Evolutionary conservation across 2,797 vertebrate genomes (phyloP).

Genomic region (Poecilia gillii): DNA sequence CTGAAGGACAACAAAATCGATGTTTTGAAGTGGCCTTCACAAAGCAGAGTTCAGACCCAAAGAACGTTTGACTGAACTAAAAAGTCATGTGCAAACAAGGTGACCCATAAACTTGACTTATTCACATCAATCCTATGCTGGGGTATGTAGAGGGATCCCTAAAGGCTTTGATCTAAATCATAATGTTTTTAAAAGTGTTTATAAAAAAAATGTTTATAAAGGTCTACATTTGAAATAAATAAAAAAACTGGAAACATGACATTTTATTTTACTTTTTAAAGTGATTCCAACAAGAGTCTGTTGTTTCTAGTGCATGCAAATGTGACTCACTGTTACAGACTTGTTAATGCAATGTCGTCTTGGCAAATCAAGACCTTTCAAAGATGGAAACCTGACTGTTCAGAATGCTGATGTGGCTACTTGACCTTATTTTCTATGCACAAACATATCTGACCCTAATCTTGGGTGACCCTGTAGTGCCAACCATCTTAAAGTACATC

Average conservation of each 20-base stretch:
- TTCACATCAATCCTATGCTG: not conserved
- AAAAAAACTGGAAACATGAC: not conserved
- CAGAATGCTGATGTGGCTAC: not conserved
- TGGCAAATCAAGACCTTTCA: not conserved
- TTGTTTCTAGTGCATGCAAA: not conserved
- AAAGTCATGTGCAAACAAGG: not conserved
- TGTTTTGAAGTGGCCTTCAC: conserved; percentile 1
- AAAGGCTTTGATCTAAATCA: not conserved
- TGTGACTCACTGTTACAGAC: not conserved
- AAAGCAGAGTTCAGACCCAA: not conserved
- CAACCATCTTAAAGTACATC: not conserved
- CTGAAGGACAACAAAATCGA: not conserved
- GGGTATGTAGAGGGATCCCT: not conserved
- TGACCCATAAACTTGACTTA: not conserved
- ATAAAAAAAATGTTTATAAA: not conserved
- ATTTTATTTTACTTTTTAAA: not conserved
- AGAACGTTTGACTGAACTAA: not conserved
- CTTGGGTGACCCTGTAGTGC: not conserved
- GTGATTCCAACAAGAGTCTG: not conserved
- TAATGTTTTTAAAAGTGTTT: not conserved
- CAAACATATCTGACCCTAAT: not conserved
- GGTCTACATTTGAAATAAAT: not conserved
- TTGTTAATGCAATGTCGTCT: not conserved
- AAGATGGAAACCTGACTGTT: not conserved
- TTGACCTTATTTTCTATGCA: not conserved